Percentiles rank a stretch among this genome's conserved stretches.
Conservation (phyloP, 2,113 vertebrate species). For the Myiagra hebetior region DNA sequence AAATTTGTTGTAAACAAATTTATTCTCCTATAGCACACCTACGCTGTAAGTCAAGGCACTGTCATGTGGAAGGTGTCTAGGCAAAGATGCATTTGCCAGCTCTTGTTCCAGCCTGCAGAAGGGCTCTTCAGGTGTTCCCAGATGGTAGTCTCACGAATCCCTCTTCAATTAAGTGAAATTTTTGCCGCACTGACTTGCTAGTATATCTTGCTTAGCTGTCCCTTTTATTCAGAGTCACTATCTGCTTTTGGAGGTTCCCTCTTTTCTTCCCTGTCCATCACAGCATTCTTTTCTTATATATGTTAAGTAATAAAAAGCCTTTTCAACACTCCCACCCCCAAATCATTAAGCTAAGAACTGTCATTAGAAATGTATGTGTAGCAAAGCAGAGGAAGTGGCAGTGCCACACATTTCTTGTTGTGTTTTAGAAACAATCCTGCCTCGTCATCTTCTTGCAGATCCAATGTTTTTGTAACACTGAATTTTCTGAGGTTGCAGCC, state of each 20-base stretch:
- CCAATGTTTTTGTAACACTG: not conserved
- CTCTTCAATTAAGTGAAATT: slow-evolving; percentile 38
- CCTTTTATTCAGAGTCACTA: not conserved
- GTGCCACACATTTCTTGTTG: not conserved
- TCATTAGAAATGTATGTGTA: not conserved
- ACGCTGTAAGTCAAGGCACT: not conserved
- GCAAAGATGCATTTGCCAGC: not conserved
- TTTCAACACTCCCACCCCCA: not conserved
- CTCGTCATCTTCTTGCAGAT: not conserved
- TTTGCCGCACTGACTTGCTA: not conserved
- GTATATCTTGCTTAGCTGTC: not conserved
- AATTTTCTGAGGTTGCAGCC: not conserved
- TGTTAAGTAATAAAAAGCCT: not conserved
- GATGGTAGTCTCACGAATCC: not conserved
- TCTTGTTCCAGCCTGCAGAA: slow-evolving; percentile 19
- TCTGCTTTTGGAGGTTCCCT: not conserved
- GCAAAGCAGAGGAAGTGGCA: not conserved
- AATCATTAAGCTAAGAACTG: not conserved
- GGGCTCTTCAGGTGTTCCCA: slow-evolving; percentile 22
- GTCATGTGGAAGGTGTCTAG: not conserved
- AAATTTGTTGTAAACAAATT: slow-evolving; percentile 31
- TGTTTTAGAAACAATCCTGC: not conserved
- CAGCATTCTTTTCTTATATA: not conserved
- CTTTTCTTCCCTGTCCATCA: not conserved
- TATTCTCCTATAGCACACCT: not conserved